A percentile compares a stretch with the other conserved stretches of the same genome.
Conservation (phyloP, 2,797 vertebrate genomes). For the Alexandromys oeconomus region DNA sequence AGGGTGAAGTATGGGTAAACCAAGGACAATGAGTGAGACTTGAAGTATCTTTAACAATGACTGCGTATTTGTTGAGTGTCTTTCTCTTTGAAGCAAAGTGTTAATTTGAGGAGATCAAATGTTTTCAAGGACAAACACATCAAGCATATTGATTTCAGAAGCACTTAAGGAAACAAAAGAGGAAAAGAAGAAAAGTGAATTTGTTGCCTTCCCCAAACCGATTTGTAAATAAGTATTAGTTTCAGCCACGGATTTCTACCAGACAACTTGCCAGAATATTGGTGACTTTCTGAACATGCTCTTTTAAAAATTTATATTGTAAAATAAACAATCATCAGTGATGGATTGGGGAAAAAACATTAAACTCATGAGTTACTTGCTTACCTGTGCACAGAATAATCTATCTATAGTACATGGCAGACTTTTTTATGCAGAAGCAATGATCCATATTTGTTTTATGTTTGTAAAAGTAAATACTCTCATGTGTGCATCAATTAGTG, state of each 20-base stretch:
- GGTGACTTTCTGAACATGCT: not conserved
- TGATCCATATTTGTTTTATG: conserved; percentile 23
- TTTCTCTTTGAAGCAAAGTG: not conserved
- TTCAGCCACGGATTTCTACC: not conserved
- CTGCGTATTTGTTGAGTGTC: not conserved
- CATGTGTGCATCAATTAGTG: conserved; percentile 47
- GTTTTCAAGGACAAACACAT: not conserved
- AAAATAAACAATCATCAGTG: not conserved
- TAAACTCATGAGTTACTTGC: not conserved
- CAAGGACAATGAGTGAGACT: not conserved
- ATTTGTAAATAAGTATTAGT: conserved; percentile 50
- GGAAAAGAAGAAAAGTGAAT: not conserved
- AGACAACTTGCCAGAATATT: not conserved
- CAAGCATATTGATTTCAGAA: not conserved
- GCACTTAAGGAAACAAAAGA: not conserved
- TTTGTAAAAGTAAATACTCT: conserved; percentile 11
- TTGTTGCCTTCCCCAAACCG: not conserved
- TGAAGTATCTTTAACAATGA: not conserved
- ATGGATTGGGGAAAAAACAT: not conserved
- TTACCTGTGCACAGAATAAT: not conserved
- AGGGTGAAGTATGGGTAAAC: not conserved
- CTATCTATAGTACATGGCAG: not conserved
- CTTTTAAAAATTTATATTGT: not conserved
- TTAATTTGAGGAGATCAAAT: not conserved
- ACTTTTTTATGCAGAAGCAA: conserved; percentile 7